Percentiles rank a stretch among this genome's conserved stretches.
phyloP scores from a whole-genome alignment of 2,888 invertebrate genomes.

The Laothoe populi region DNA sequence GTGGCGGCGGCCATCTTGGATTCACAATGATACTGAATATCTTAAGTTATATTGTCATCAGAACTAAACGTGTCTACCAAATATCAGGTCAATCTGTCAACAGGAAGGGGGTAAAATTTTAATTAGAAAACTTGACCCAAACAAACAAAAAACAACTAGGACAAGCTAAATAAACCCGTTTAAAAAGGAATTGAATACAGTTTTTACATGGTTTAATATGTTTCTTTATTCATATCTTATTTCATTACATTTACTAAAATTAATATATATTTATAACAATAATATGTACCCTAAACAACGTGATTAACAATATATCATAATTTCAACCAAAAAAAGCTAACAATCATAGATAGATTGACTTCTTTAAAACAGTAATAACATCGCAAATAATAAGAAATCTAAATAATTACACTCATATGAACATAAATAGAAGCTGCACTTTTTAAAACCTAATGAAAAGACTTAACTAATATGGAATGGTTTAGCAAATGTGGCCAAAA shows the following conservation, averaged over 20 bases:
- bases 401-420: conserved; percentile 12
- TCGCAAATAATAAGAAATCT: conserved; percentile 28
- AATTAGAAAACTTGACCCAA: too few species aligned
- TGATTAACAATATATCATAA: conserved; percentile 42
- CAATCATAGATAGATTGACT: conserved; percentile 35
- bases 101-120: too few species aligned
- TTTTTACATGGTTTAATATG: conserved; percentile 6
- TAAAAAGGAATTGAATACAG: neutral
- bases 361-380: conserved; percentile 34
- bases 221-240: conserved; percentile 20
- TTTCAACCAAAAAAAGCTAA: conserved; percentile 38
- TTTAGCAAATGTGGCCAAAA: conserved; percentile 14
- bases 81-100: too few species aligned
- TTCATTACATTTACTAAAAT: conserved; percentile 23
- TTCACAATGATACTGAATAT: too few species aligned
- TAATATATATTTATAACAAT: conserved; percentile 35
- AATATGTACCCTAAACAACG: conserved; percentile 37
- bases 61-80: too few species aligned
- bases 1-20: too few species aligned
- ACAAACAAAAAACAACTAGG: too few species aligned
- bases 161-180: too few species aligned
- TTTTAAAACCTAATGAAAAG: conserved; percentile 36
- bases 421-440: conserved; percentile 39
- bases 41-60: too few species aligned
- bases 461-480: conserved; percentile 44